These are phyloP conservation scores for Coleophora flavipennella DNA, from an alignment of 2,888 invertebrate species.

Conservation along the genomic window DNA sequence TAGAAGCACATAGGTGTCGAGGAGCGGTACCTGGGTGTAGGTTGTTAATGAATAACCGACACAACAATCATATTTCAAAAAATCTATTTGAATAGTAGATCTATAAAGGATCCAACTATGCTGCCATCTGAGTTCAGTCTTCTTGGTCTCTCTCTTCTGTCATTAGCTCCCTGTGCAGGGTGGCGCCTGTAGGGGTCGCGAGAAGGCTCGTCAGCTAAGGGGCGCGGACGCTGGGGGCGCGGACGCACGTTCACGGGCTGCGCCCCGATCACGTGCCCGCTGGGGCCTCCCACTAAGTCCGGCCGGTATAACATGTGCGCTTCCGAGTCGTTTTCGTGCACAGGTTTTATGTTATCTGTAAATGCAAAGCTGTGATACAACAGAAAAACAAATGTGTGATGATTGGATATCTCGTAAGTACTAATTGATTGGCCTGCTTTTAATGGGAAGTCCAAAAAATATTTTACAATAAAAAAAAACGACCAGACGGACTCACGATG, in stretches of 20 bases:
- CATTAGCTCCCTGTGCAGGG: constrained; percentile 10
- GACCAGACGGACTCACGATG: no score
- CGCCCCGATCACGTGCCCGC: constrained; percentile 44
- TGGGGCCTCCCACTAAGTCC: constrained; percentile 41
- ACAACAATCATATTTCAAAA: neutral
- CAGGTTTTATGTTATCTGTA: constrained; percentile 53
- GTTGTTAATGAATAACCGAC: neutral
- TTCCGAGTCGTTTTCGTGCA: constrained; percentile 38
- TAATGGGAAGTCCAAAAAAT: no score
- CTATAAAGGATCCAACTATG: constrained; percentile 51
- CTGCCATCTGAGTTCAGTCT: constrained; percentile 25
- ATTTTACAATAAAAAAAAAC: no score
- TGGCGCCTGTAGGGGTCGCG: constrained; percentile 7
- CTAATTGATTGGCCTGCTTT: no score
- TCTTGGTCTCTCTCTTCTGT: constrained; percentile 21
- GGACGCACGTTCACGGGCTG: constrained; percentile 28
- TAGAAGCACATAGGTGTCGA: no score
- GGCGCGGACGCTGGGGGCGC: neutral
- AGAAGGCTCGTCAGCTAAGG: neutral
- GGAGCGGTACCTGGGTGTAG: neutral
- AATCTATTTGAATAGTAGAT: constrained; percentile 49
- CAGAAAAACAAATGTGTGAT: no score
- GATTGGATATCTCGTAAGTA: no score
- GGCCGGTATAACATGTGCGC: constrained; percentile 38
- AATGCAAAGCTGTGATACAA: constrained; percentile 3